Conservation (phyloP, 2,113 vertebrate species). For the Condylura cristata region DNA sequence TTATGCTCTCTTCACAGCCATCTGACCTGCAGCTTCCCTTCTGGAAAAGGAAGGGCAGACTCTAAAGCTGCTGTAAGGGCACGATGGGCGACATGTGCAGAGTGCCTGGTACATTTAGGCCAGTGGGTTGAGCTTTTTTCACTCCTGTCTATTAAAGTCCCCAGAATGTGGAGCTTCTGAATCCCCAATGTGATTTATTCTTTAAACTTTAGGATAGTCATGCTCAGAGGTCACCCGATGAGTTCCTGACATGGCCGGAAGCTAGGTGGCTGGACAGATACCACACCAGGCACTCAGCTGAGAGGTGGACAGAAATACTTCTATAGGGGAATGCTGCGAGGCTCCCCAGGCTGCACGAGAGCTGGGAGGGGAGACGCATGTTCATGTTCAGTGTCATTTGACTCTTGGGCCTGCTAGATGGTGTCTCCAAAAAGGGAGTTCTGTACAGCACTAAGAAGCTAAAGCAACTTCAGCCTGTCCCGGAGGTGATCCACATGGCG, state of each 20-base stretch:
- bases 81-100: too few species aligned
- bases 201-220: neutral
- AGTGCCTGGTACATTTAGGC: too few species aligned
- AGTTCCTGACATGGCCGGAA: neutral
- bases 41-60: neutral
- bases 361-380: neutral
- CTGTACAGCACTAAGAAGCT: too few species aligned
- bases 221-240: neutral
- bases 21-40: neutral
- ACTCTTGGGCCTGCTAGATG: neutral
- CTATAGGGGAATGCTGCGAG: neutral
- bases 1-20: fast-evolving
- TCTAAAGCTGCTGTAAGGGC: neutral
- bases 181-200: neutral
- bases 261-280: neutral
- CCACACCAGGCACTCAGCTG: neutral
- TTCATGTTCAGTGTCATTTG: neutral
- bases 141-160: neutral
- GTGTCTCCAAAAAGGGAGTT: neutral
- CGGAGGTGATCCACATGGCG: too few species aligned
- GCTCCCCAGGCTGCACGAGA: neutral
- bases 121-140: neutral
- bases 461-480: too few species aligned
- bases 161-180: neutral
- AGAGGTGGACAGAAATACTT: neutral